Percentiles rank a stretch among this genome's conserved stretches.
Conservation (phyloP, 2,888 invertebrate genomes). For the Sesamia inferens region DNA sequence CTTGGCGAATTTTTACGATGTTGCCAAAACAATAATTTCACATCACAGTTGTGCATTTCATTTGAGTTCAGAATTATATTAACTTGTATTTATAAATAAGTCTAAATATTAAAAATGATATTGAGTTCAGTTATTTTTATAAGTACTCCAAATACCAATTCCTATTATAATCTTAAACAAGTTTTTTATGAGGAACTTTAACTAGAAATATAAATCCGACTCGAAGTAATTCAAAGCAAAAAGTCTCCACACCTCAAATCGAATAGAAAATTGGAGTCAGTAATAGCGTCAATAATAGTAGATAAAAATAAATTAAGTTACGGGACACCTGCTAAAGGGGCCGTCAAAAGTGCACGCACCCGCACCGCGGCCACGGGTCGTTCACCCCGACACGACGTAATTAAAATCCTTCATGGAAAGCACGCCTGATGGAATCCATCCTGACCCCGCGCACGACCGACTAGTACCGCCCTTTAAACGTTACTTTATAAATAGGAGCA, state of each 20-base stretch:
- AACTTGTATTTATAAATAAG: neutral
- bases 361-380: constrained; percentile 75
- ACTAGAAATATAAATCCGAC: constrained; percentile 15
- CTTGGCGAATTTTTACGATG: constrained; percentile 53
- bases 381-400: constrained; percentile 85
- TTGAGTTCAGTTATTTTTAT: constrained; percentile 30
- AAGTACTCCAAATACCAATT: constrained; percentile 1
- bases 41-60: constrained; percentile 63
- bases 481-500: constrained; percentile 86
- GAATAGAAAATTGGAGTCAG: constrained; percentile 29
- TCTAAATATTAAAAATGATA: constrained; percentile 8
- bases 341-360: constrained; percentile 79
- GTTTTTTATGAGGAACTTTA: constrained; percentile 18
- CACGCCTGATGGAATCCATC: constrained; percentile 87
- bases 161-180: constrained; percentile 16
- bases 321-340: constrained; percentile 77
- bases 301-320: constrained; percentile 62
- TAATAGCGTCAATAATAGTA: constrained; percentile 42
- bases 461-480: constrained; percentile 83
- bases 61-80: constrained; percentile 20
- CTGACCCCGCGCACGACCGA: constrained; percentile 86
- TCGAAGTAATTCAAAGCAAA: constrained; percentile 25
- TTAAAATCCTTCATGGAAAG: constrained; percentile 90
- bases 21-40: constrained; percentile 58
- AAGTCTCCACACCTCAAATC: constrained; percentile 25